These are phyloP conservation scores for Neelides folsomi DNA, from an alignment of 2,888 invertebrate species.

Conservation along the genomic window DNA sequence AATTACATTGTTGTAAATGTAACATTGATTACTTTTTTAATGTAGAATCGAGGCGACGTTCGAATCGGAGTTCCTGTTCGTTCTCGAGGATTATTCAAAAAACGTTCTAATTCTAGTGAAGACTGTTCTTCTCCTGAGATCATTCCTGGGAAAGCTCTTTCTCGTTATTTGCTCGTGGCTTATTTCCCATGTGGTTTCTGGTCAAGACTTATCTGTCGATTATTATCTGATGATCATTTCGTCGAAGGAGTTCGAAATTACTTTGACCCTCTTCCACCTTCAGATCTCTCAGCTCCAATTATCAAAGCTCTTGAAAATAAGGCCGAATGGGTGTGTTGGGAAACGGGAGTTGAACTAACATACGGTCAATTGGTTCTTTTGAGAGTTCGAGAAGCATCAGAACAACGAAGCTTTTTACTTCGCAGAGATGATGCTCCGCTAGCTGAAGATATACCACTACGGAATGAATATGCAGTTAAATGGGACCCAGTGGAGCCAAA, in stretches of 20 bases:
- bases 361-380: constrained; percentile 69
- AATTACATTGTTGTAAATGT: constrained; percentile 1
- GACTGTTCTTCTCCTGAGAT: neutral
- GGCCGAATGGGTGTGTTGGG: constrained; percentile 89
- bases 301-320: constrained; percentile 51
- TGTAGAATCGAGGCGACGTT: constrained; percentile 31
- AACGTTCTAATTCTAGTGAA: constrained; percentile 1
- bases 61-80: constrained; percentile 46
- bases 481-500: constrained; percentile 74
- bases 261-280: constrained; percentile 49
- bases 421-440: constrained; percentile 31
- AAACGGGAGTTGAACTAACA: constrained; percentile 73
- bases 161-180: constrained; percentile 72
- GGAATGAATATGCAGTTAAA: constrained; percentile 52
- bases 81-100: constrained; percentile 35
- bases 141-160: constrained; percentile 38
- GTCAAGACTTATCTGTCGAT: constrained; percentile 73
- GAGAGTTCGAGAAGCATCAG: constrained; percentile 60
- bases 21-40: constrained; percentile 2
- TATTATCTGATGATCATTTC: constrained; percentile 72
- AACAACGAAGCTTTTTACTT: constrained; percentile 32
- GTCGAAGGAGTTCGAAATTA: constrained; percentile 62
- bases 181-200: constrained; percentile 98
- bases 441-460: constrained; percentile 22
- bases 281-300: constrained; percentile 36